Evolutionary conservation across 2,888 invertebrate genomes (phyloP), one percentile per base, ranked within the genome.

Genomic region (Sarcophaga rosellei): DNA sequence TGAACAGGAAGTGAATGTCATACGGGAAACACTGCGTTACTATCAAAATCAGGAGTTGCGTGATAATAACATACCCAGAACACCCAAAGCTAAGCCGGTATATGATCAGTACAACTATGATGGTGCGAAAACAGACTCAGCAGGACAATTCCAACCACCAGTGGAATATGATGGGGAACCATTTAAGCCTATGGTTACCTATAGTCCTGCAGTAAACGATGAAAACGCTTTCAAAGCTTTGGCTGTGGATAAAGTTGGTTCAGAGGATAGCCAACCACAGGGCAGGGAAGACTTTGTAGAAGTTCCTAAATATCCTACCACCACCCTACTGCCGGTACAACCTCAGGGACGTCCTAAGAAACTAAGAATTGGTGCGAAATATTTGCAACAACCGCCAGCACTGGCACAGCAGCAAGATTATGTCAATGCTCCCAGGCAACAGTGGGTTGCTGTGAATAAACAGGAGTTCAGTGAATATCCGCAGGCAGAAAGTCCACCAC

Each of bases 41-140:
- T 95, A 94, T 88, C 95, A 92, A 75, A 94, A 94, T 75, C 95
- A 95, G 20, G 94, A 95, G 85, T 88, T 93, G 8, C 93, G 94
- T 83, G 91, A 92, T 85, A 92, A 93, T 79, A 90, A 91, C 21
- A 91, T 92, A 81, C 91, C 91, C 1, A 89, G 92, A 20, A 90
- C 90, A 4, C 90, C 91, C 6, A 91, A 95, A 90, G 94, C 94
- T 10, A 95, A 95, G 90, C 93, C 94, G 15, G 94, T 95, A 10
- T 96, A 96, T 90, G 96, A 96, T 90, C 35, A 35, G 35, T 97
- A 95, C 91, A 96, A 95, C 89, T 96, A 95, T 90, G 95, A 96
- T 90, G 94, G 95, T 0, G 94, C 95, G 5, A 89, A 88, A 59
- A 65, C 44, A 10, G 85, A 12, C 61, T 75, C 8, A 84, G 85